These are phyloP conservation scores for Tauraco hartlaubi DNA, from an alignment of 2,797 vertebrate species.

Conservation along the genomic window DNA sequence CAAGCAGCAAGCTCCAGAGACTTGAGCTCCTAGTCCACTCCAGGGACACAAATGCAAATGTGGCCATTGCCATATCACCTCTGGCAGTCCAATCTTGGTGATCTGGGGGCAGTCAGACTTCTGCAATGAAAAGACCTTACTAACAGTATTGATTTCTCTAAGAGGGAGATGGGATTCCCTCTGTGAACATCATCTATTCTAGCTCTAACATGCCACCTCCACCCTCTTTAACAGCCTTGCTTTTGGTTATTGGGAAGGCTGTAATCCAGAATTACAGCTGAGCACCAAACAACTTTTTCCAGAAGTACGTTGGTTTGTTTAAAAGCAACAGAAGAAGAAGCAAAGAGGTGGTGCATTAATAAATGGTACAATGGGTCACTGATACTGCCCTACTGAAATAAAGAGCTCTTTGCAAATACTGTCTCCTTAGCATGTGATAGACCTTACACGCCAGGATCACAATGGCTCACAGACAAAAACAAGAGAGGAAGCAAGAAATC, in stretches of 20 bases:
- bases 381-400: not conserved
- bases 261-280: not conserved
- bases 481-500: constrained; percentile 10
- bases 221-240: not conserved
- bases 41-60: not conserved
- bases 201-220: not conserved
- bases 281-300: not conserved
- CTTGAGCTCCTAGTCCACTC: not conserved
- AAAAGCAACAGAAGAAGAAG: not conserved
- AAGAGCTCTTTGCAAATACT: constrained; percentile 17
- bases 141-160: not conserved
- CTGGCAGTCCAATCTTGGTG: not conserved
- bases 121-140: not conserved
- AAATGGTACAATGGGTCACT: not conserved
- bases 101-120: not conserved
- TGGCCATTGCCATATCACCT: not conserved
- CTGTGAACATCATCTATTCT: not conserved
- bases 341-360: not conserved
- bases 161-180: not conserved
- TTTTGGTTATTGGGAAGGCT: not conserved
- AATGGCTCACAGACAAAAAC: not conserved
- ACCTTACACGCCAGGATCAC: not conserved
- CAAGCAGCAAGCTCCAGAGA: not conserved
- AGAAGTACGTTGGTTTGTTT: not conserved
- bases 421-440: not conserved